Conservation (phyloP, 2,797 vertebrate genomes). For the Ctenochaetus hawaiiensis region DNA sequence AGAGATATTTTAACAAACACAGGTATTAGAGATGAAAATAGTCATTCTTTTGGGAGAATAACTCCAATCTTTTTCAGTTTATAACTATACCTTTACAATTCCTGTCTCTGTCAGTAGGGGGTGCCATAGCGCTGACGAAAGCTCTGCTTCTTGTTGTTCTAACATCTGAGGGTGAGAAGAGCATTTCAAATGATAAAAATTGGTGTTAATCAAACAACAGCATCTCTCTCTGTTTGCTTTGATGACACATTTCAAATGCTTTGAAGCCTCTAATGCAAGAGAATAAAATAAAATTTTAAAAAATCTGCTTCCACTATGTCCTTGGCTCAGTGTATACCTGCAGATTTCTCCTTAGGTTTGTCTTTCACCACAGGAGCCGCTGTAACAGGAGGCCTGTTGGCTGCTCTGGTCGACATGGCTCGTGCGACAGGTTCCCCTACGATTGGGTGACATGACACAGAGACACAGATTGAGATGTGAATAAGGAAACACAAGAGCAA, state of each 20-base stretch:
- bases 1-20: neutral
- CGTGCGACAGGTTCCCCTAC: conserved; percentile 55
- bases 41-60: neutral
- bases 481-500: conserved; percentile 33
- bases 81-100: conserved; percentile 59
- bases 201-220: neutral
- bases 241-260: neutral
- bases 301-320: neutral
- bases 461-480: conserved; percentile 41
- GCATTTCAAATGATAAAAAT: neutral
- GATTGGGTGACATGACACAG: conserved; percentile 29
- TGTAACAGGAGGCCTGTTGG: conserved; percentile 58
- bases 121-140: conserved; percentile 40
- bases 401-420: conserved; percentile 65
- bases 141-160: conserved; percentile 71
- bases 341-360: conserved; percentile 57
- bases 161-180: conserved; percentile 37
- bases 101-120: conserved; percentile 51
- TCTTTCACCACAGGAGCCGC: conserved; percentile 53
- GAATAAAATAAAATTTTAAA: neutral
- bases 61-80: neutral
- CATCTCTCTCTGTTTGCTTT: neutral
- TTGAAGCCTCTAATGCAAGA: neutral
- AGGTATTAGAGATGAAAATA: neutral
- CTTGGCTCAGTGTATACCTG: conserved; percentile 64